Conservation (phyloP, 2,113 vertebrate species). For the Ranitomeya variabilis region DNA sequence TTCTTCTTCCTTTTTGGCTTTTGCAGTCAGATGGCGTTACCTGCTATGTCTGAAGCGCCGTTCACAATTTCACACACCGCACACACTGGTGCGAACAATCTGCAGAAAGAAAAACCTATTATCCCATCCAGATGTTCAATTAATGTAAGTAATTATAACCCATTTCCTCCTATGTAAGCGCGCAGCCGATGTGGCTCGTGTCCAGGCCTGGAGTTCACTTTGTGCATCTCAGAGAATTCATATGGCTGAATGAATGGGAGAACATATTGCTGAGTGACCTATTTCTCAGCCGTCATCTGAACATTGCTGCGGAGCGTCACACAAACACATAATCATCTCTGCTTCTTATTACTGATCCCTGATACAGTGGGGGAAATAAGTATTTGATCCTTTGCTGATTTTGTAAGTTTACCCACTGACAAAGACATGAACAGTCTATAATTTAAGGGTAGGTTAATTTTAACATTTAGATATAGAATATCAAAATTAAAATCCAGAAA, state of each 20-base stretch:
- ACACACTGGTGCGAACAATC: not conserved
- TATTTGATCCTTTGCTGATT: no score
- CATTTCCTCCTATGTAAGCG: not conserved
- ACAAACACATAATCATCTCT: conserved; percentile 23
- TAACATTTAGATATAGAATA: no score
- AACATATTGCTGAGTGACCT: conserved; percentile 38
- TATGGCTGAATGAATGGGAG: conserved; percentile 22
- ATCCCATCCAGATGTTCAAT: conserved; percentile 27
- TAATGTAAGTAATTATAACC: conserved; percentile 18
- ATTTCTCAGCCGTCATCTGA: not conserved
- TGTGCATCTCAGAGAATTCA: not conserved
- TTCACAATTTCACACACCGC: not conserved
- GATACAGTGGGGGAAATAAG: not conserved
- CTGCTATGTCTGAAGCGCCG: not conserved
- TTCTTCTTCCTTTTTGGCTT: not conserved
- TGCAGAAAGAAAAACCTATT: not conserved
- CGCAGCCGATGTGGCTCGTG: not conserved
- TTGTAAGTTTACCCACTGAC: no score
- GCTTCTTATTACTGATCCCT: conserved; percentile 28
- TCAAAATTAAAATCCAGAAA: no score
- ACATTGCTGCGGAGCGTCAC: not conserved
- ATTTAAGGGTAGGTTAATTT: no score
- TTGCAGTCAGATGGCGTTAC: not conserved
- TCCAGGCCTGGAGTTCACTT: conserved; percentile 5
- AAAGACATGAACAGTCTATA: no score